Base-by-base conservation (phyloP, 2,888 invertebrate species). In the Sarcophaga subvicina region DNA sequence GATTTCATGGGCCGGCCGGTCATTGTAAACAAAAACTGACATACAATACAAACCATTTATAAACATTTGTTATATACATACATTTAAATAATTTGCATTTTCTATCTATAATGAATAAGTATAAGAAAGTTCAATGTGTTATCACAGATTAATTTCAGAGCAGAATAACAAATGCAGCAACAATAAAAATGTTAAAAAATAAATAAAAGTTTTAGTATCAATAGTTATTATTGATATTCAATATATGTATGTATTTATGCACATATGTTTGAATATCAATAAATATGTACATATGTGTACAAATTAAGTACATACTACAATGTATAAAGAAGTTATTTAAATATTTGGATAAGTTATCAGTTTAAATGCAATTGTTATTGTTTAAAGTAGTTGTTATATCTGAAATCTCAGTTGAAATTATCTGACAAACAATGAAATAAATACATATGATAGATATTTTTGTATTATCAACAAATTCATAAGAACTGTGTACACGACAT, bases 121-220 rank as follows among this genome's bases (percentile, higher is more conserved):
- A 73, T n/a, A 47, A 62, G 37, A 54, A 73, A 82, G 81, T 82
- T 76, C 81, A 82, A 70, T 49, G 59, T 71, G 76, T 82, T 82
- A 82, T 82, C 82, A 76, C 49, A 20, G 22, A 63, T 70, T 22
- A 37, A 22, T 14, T 5, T 27, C 27, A 59, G 20, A 49, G 49
- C 5, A 27, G 73, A 70, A 79, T 10, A 37, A 37, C 37, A 10
- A 37, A 54, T 14, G 54, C 54, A 54, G 2, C 4, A 54, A 54
- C 1, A 54, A 54, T 14, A 54, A 0, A 54, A 54, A 14, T 54
- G 17, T 54, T 54, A 14, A 54, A 2, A 14, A 12, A 54, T 54
- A 54, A 12, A 54, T 54, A 54, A 14, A 1, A 54, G 54, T 17
- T 14, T 49, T 17, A 54, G 17, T 54, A 14, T 54, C 54, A 54